Base-by-base conservation (phyloP, 1,140 invertebrate species). In the Drosophila kepulauana region DNA sequence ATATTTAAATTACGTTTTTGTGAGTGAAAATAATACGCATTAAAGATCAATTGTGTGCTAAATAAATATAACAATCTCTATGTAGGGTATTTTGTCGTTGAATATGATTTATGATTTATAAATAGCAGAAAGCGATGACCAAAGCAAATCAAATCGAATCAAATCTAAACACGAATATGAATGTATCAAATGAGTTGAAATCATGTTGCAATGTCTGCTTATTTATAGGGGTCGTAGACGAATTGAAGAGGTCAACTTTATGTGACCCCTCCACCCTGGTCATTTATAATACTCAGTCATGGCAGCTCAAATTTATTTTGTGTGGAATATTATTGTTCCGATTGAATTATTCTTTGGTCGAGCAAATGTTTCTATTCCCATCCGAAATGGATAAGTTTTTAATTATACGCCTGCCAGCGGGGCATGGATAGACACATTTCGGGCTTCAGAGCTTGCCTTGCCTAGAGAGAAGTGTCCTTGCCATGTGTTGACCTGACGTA, bases 281-380 rank as follows among this genome's bases (percentile, higher is more conserved):
- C 48, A 49, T 49, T 49, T 10, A 49, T 49, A 11, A 20, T 49
- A 11, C 41, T 43, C 41, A 41, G 46, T 25, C 4, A 10, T 20
- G 4, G 6, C 43, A 15, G 52, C 35, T 62, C 5, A 46, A 62
- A 62, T 61, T 49, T 70, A 28, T 20, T 13, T 15, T 25, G 6
- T 38, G 35, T 8, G 20, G 10, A n/a, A 5, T 11, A 49, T 49
- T 49, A 49, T 25, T 11, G 16, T 11, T 25, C 10, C 10, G 8
- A 49, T 49, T 49, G 48, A 78, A 78, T 75, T 75, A 57, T 65
- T 30, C 8, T n/a, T 11, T 66, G 10, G 30, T 4, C 11, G 1
- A 6, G 6, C 75, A 82, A 48, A 46, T 57, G 66, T 46, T 41
- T 5, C 0, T 5, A 43, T 79, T 76, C 75, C 56, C 77, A 77